Percentiles rank a stretch among this genome's conserved stretches.
These are phyloP conservation scores for Mungos mungo DNA, from an alignment of 2,113 vertebrate species.

Conservation along the genomic window DNA sequence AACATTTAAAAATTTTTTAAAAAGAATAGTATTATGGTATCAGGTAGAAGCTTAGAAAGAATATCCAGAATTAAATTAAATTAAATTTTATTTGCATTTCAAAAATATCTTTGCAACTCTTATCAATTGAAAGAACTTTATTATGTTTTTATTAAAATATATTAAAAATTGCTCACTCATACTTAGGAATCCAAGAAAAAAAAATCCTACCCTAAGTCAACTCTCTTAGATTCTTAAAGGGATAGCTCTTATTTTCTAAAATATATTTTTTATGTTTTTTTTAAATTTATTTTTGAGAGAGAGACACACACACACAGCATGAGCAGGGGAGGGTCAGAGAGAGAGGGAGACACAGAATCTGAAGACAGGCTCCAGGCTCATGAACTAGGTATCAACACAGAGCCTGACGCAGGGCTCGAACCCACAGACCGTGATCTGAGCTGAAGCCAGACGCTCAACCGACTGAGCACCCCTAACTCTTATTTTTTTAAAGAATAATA, in stretches of 20 bases:
- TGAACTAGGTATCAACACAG: too few relatives aligned
- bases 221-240: slow-evolving; percentile 51
- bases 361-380: too few relatives aligned
- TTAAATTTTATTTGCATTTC: slow-evolving; percentile 57
- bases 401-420: too few relatives aligned
- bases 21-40: background rate
- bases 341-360: too few relatives aligned
- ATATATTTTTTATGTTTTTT: too few relatives aligned
- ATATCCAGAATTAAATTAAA: background rate
- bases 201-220: slow-evolving; percentile 42
- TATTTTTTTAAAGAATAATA: slow-evolving; percentile 4
- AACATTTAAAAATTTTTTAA: too few relatives aligned
- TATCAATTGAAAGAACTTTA: background rate
- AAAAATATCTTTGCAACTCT: slow-evolving; percentile 76
- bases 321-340: too few relatives aligned
- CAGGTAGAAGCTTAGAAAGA: background rate
- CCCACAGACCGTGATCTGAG: too few relatives aligned
- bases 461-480: background rate
- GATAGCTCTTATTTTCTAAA: background rate
- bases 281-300: too few relatives aligned
- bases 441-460: too few relatives aligned
- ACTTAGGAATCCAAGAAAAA: slow-evolving; percentile 62
- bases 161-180: slow-evolving; percentile 64
- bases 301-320: too few relatives aligned
- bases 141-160: slow-evolving; percentile 34